Conservation (phyloP, 1,140 invertebrate species). For the Homalodisca vitripennis region DNA sequence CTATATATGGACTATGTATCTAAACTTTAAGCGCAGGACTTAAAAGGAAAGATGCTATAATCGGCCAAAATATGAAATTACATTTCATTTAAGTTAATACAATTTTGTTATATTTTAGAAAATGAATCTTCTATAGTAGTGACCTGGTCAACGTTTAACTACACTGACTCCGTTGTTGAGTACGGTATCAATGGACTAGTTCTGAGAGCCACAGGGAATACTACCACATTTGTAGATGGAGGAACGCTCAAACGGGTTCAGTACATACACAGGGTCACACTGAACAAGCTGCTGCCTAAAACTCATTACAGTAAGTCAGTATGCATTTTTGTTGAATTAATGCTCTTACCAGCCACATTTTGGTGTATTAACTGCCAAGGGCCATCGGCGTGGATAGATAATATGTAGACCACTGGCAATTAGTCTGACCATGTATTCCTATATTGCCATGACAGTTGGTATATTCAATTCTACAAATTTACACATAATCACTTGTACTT, state of each 20-base stretch:
- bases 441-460: not conserved
- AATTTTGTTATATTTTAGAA: too few species aligned
- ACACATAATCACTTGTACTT: not conserved
- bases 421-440: not conserved
- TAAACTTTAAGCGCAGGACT: too few species aligned
- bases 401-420: not conserved
- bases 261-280: slow-evolving; percentile 76
- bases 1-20: too few species aligned
- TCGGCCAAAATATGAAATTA: not conserved
- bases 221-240: slow-evolving; percentile 74
- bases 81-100: slow-evolving; percentile 27
- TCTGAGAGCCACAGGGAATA: slow-evolving; percentile 56
- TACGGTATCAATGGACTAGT: slow-evolving; percentile 66
- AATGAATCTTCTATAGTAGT: slow-evolving; percentile 71
- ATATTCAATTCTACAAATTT: not conserved
- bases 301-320: slow-evolving; percentile 63
- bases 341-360: too few species aligned
- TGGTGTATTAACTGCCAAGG: not conserved
- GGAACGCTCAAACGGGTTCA: slow-evolving; percentile 65
- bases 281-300: slow-evolving; percentile 58
- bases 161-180: slow-evolving; percentile 70
- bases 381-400: not conserved
- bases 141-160: slow-evolving; percentile 83
- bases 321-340: too few species aligned
- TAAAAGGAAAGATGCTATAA: too few species aligned